A percentile compares a stretch with the other conserved stretches of the same genome.
These are phyloP conservation scores for Scelioninae gen. 2 DNA, from an alignment of 2,888 invertebrate genomes.

Conservation along the genomic window DNA sequence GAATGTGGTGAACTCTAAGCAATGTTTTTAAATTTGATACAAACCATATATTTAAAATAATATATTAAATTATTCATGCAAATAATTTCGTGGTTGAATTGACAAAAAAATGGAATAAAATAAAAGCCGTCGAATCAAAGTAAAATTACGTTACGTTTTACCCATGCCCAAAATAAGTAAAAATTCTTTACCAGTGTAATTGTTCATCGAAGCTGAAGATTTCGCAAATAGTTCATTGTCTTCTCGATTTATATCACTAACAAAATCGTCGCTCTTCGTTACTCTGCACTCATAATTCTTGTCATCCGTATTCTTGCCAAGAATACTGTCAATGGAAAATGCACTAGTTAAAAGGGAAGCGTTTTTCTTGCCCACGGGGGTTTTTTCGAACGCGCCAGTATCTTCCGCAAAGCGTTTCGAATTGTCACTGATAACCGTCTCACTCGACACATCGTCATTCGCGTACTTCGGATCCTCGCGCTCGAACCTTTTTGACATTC, in stretches of 20 bases:
- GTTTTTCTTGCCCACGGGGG: conserved; percentile 31
- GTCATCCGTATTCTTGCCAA: conserved; percentile 64
- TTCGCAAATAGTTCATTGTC: conserved; percentile 61
- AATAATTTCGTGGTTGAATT: no score
- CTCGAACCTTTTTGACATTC: conserved; percentile 14
- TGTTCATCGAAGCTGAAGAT: conserved; percentile 62
- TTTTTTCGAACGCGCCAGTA: conserved; percentile 56
- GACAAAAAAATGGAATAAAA: no score
- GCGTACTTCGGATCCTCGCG: conserved; percentile 18
- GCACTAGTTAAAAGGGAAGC: conserved; percentile 64
- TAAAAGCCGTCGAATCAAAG: no score
- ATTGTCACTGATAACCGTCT: conserved; percentile 38
- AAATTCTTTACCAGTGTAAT: conserved; percentile 41
- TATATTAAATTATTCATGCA: no score
- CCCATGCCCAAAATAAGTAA: no score
- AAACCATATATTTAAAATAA: no score
- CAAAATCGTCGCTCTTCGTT: conserved; percentile 37
- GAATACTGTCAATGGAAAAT: conserved; percentile 71
- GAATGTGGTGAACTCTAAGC: no score
- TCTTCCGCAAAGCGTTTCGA: conserved; percentile 27
- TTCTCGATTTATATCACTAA: conserved; percentile 59
- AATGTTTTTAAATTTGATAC: no score
- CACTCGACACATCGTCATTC: conserved; percentile 31
- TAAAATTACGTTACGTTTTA: no score
- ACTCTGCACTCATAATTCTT: conserved; percentile 50